Conservation (phyloP, 1,140 invertebrate genomes). For the Zaprionus davidi region DNA sequence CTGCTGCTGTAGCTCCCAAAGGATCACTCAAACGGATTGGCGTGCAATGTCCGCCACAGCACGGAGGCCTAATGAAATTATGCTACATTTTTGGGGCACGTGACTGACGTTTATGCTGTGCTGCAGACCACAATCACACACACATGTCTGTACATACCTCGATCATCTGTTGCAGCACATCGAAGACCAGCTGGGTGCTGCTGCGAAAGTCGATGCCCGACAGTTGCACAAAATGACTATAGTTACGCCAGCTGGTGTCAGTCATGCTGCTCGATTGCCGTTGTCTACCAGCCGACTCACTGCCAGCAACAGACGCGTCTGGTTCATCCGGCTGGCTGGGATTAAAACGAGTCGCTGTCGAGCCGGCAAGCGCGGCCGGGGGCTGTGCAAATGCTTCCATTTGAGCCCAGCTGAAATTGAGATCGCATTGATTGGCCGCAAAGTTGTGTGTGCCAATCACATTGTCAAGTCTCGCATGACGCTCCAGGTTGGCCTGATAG, state of each 20-base stretch:
- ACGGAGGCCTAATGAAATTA: constrained; percentile 58
- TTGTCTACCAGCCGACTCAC: neutral
- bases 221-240: constrained; percentile 74
- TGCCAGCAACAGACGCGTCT: constrained; percentile 1
- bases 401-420: constrained; percentile 83
- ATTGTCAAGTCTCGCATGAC: constrained; percentile 66
- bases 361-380: neutral
- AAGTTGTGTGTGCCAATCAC: constrained; percentile 81
- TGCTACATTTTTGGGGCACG: constrained; percentile 27
- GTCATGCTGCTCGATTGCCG: constrained; percentile 45
- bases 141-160: constrained; percentile 66
- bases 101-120: constrained; percentile 37
- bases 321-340: constrained; percentile 9
- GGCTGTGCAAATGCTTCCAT: constrained; percentile 69
- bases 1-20: constrained; percentile 6
- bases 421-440: constrained; percentile 82
- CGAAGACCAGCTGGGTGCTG: constrained; percentile 82
- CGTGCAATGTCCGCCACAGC: constrained; percentile 35
- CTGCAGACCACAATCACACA: neutral
- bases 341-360: neutral
- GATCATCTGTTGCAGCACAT: constrained; percentile 83
- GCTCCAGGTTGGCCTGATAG: constrained; percentile 83
- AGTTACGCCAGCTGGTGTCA: constrained; percentile 78
- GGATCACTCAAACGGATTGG: constrained; percentile 45
- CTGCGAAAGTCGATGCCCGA: constrained; percentile 83